Evolutionary conservation across 1,140 invertebrate genomes (phyloP).

Genomic region (Vanessa atalanta): DNA sequence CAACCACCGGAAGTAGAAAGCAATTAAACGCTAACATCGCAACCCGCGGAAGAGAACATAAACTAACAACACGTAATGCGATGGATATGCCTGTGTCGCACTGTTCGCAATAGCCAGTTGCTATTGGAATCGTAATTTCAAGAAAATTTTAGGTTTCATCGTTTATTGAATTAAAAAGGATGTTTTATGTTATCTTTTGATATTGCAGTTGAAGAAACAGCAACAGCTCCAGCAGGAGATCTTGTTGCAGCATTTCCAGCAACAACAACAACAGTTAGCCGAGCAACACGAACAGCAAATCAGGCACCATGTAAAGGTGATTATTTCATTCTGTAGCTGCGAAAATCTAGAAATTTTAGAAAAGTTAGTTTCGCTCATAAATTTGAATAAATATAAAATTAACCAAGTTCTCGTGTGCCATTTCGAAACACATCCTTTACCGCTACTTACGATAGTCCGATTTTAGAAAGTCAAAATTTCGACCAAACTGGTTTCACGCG

Average conservation of each 20-base stretch:
- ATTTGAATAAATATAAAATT: neutral
- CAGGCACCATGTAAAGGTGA: conserved; percentile 92
- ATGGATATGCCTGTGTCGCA: neutral
- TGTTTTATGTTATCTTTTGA: conserved; percentile 34
- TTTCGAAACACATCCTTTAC: conserved; percentile 7
- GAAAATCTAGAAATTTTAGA: neutral
- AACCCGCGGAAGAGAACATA: neutral
- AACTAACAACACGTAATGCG: neutral
- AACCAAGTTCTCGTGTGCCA: neutral
- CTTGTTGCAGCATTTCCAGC: conserved; percentile 92
- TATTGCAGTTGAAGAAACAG: conserved; percentile 92
- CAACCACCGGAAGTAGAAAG: conserved; percentile 29
- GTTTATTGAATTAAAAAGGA: neutral
- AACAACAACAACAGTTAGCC: conserved; percentile 92
- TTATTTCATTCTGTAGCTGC: neutral
- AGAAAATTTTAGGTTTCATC: neutral
- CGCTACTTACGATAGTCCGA: neutral
- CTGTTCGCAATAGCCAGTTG: neutral
- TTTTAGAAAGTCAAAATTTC: conserved; percentile 16
- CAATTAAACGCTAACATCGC: conserved; percentile 27
- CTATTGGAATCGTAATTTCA: neutral
- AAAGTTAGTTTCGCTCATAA: neutral
- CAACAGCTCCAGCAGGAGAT: conserved; percentile 95
- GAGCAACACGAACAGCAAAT: conserved; percentile 94
- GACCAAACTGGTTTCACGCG: neutral